These are phyloP conservation scores for Drosophila ezoana DNA, from an alignment of 2,888 invertebrate genomes.

Conservation along the genomic window DNA sequence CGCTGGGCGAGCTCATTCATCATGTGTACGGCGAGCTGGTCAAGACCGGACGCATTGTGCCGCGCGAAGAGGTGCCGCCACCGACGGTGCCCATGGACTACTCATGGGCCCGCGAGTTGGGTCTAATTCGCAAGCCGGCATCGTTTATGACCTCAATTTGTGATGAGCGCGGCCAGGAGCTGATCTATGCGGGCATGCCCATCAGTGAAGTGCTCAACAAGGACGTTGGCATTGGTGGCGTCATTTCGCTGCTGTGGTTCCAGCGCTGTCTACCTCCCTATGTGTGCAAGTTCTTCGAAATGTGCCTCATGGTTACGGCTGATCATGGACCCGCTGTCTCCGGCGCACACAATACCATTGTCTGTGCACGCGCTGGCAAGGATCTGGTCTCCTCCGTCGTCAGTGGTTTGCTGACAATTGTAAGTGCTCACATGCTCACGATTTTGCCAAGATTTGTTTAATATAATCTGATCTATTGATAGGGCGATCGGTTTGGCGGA, in stretches of 20 bases:
- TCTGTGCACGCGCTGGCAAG: conserved; percentile 98
- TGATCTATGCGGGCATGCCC: conserved; percentile 97
- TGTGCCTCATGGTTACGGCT: conserved; percentile 99
- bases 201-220: conserved; percentile 95
- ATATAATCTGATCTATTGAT: conserved; percentile 28
- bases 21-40: conserved; percentile 92
- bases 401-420: conserved; percentile 98
- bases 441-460: not conserved
- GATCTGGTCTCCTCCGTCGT: conserved; percentile 98
- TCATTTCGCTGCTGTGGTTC: conserved; percentile 99
- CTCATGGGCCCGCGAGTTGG: conserved; percentile 98
- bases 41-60: conserved; percentile 92
- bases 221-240: conserved; percentile 98
- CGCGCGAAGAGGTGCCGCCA: conserved; percentile 96
- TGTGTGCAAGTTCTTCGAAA: conserved; percentile 98
- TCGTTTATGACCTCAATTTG: conserved; percentile 99
- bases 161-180: conserved; percentile 98
- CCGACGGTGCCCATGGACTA: conserved; percentile 99
- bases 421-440: conserved; percentile 86
- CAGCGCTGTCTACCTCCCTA: conserved; percentile 97
- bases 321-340: conserved; percentile 99
- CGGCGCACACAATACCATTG: conserved; percentile 99
- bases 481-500: conserved; percentile 99
- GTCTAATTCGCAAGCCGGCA: conserved; percentile 98
- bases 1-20: conserved; percentile 91